phyloP scores from a whole-genome alignment of 2,888 invertebrate species.

The Argyresthia goedartella region DNA sequence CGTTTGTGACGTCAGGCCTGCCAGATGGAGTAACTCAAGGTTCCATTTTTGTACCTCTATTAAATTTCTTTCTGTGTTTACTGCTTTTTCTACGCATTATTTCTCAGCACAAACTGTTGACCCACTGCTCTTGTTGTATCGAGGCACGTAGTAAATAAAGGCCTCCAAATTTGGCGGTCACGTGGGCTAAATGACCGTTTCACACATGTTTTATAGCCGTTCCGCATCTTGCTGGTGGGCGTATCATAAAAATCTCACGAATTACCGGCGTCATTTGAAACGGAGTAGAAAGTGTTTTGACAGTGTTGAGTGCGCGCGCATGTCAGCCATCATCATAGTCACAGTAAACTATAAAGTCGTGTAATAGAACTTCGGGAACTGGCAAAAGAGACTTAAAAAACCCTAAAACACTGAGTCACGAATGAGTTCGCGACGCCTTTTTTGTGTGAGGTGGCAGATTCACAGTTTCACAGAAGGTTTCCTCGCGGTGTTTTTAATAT shows the following conservation, averaged over 20 bases:
- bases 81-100: not conserved
- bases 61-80: not conserved
- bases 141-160: not conserved
- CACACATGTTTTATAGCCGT: constrained; percentile 1
- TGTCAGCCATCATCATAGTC: not conserved
- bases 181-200: not conserved
- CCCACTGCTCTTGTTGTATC: not conserved
- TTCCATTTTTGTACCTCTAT: too few species aligned
- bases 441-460: too few species aligned
- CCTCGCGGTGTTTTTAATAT: too few species aligned
- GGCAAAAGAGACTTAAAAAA: too few species aligned
- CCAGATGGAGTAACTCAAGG: too few species aligned
- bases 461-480: too few species aligned
- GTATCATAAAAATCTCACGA: not conserved
- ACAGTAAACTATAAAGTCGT: not conserved
- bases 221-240: not conserved
- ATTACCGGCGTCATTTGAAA: not conserved
- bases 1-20: too few species aligned
- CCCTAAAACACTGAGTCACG: too few species aligned
- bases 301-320: not conserved
- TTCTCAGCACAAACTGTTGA: not conserved
- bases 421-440: too few species aligned
- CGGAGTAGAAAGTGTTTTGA: constrained; percentile 3
- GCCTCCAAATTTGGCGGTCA: not conserved
- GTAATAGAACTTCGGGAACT: not conserved